Base-by-base conservation (phyloP, 1,140 invertebrate species). In the Dermatophagoides farinae region DNA sequence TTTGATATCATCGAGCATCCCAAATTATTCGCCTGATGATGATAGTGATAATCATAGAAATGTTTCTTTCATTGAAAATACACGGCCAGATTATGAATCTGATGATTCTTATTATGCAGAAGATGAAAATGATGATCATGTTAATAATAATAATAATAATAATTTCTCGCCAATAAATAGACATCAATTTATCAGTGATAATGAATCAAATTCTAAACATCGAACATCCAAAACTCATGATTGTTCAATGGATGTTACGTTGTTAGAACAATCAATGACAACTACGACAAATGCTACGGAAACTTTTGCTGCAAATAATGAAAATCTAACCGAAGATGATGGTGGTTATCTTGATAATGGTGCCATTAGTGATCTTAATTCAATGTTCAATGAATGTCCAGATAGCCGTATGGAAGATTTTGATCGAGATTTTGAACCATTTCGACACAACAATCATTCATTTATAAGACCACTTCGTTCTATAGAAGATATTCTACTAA, bases 281-380 rank as follows among this genome's bases (percentile, higher is more conserved):
- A 31, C 31, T 2, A 31, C 31, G 8, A 31, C n/a, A n/a, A n/a
- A n/a, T n/a, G n/a, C 2, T 31, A 31, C 31, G 18, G 43, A 44
- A 8, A 25, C 38, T 22, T 16, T 39, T 55, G 31, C 11, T 0
- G 18, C 23, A 39, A 16, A 37, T n/a, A 12, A 55, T 39, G 53
- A 20, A 58, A 78, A 84, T 10, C 86, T 84, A 25, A 79, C 86
- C 75, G 71, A 86, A 16, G 85, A 86, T 72, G 84, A 86, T 71
- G 81, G 82, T 43, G 84, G 84, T n/a, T 77, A 86, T 22, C 87
- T 84, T 9, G 85, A 87, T 74, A 84, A 87, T 77, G 84, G 82
- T 52, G 84, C 84, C 9, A 71, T 86, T 47, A 86, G 84, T 68
- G 84, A 87, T 70, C 82, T 86, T 25, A 87, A 86, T 71, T 86